phyloP scores from a whole-genome alignment of 2,113 vertebrate species.

The Aleadryas rufinucha region DNA sequence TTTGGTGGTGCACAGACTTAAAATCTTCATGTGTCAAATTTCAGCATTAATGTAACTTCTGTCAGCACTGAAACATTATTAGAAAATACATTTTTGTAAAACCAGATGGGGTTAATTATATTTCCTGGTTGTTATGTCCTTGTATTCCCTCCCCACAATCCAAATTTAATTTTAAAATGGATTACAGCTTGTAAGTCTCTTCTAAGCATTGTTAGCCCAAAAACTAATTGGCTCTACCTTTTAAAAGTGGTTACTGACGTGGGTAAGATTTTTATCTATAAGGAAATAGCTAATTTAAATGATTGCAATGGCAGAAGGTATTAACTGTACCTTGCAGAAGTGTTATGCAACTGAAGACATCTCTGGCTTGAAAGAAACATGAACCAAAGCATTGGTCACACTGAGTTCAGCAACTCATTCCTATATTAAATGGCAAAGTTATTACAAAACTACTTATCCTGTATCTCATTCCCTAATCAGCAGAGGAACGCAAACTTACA shows the following conservation, averaged over 20 bases:
- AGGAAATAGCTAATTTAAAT: constrained; percentile 33
- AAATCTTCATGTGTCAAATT: background rate
- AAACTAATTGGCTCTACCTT: constrained; percentile 7
- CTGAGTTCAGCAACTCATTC: background rate
- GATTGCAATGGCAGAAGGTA: background rate
- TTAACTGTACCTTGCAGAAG: constrained; percentile 47
- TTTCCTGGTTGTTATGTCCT: background rate
- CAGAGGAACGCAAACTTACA: background rate
- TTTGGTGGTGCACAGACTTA: background rate
- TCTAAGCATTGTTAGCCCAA: background rate
- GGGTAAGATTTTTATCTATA: constrained; percentile 24
- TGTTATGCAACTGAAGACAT: background rate
- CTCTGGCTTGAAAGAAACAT: background rate
- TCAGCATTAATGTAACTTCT: background rate
- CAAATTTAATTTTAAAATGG: background rate
- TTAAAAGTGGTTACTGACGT: constrained; percentile 13
- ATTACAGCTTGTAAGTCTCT: background rate
- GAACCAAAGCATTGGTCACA: background rate
- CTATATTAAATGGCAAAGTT: background rate
- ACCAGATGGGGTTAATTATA: background rate
- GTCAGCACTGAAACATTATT: background rate
- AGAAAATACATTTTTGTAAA: background rate
- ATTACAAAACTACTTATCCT: background rate
- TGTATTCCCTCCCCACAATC: background rate
- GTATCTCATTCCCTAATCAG: background rate